phyloP scores from a whole-genome alignment of 2,888 invertebrate species.

The Phragmatobia fuliginosa region DNA sequence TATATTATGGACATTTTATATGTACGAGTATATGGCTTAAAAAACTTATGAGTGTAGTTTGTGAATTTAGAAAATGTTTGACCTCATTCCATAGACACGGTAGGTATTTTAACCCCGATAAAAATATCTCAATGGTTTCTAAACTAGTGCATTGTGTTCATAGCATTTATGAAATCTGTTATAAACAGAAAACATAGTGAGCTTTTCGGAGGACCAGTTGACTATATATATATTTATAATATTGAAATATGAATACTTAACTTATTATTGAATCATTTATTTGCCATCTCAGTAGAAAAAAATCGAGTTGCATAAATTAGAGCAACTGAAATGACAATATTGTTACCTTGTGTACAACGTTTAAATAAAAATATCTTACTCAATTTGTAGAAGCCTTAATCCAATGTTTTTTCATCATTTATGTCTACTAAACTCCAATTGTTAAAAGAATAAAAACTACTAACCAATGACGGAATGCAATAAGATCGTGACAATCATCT shows the following conservation, averaged over 20 bases:
- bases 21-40: too few species aligned
- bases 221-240: too few species aligned
- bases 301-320: neutral
- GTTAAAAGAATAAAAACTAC: conserved; percentile 12
- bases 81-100: neutral
- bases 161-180: too few species aligned
- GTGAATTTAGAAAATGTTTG: neutral
- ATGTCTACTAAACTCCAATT: conserved; percentile 7
- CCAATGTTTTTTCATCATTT: conserved; percentile 8
- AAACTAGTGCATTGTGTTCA: too few species aligned
- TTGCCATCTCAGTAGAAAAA: neutral
- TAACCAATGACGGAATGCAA: conserved; percentile 61
- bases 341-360: neutral
- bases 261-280: too few species aligned
- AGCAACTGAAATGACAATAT: neutral
- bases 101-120: neutral
- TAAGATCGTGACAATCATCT: conserved; percentile 77
- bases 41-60: neutral
- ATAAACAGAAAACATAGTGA: neutral
- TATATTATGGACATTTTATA: neutral
- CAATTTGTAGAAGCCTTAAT: conserved; percentile 7
- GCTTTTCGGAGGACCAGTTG: neutral
- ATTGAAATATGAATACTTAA: too few species aligned
- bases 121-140: too few species aligned
- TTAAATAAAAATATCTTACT: neutral